These are phyloP conservation scores for Promerops cafer DNA, from an alignment of 2,113 vertebrate genomes.

Conservation along the genomic window DNA sequence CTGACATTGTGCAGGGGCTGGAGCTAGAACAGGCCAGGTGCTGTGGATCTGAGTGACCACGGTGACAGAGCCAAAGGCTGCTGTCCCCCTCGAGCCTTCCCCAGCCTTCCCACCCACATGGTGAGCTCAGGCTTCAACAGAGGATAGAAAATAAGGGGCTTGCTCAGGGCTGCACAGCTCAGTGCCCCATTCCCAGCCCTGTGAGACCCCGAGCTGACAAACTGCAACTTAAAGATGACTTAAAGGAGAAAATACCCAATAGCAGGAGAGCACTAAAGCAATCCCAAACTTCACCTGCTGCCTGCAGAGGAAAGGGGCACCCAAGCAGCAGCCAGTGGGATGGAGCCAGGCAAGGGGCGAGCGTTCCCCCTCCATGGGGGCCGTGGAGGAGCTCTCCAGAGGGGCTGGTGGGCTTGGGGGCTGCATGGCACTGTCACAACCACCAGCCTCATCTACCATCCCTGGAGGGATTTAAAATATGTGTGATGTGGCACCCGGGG, in stretches of 20 bases:
- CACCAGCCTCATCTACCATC: not conserved
- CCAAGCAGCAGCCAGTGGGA: not conserved
- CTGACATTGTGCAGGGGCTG: not conserved
- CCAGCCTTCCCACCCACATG: fast-evolving
- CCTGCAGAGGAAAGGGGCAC: not conserved
- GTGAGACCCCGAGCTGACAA: not conserved
- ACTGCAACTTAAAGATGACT: not conserved
- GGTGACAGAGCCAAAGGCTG: not conserved
- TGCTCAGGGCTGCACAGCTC: not conserved
- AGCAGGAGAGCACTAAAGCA: not conserved
- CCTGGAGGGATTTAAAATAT: not conserved
- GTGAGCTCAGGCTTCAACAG: not conserved
- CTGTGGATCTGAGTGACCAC: not conserved
- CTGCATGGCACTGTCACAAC: not conserved
- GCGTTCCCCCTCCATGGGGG: not conserved
- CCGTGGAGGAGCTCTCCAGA: not conserved
- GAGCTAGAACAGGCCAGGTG: fast-evolving
- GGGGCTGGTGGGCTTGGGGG: fast-evolving
- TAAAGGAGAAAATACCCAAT: not conserved
- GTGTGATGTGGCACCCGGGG: not conserved
- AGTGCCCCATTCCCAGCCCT: not conserved
- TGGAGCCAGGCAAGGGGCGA: fast-evolving
- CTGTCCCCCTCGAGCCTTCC: fast-evolving
- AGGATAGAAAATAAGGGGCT: not conserved
- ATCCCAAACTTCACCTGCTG: not conserved